phyloP scores from a whole-genome alignment of 2,113 vertebrate genomes.

The Pelecanoides urinatrix region DNA sequence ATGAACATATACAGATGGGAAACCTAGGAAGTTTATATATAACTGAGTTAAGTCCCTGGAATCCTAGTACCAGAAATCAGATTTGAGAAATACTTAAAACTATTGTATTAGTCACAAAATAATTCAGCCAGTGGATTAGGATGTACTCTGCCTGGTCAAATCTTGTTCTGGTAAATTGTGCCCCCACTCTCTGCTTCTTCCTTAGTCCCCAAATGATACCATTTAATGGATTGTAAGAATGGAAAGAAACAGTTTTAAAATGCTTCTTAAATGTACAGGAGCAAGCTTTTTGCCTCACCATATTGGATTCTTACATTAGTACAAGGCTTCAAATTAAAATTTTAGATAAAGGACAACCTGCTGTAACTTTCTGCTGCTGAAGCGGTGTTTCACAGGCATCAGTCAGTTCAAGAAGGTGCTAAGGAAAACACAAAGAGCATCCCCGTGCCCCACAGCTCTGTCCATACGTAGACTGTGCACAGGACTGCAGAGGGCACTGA shows the following conservation, averaged over 20 bases:
- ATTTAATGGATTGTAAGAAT: not conserved
- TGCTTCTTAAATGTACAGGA: not conserved
- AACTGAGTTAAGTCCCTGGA: constrained; percentile 32
- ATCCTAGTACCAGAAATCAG: constrained; percentile 19
- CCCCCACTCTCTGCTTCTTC: not conserved
- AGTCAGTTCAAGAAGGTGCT: not conserved
- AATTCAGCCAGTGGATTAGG: constrained; percentile 43
- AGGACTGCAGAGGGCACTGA: not conserved
- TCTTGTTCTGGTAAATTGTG: not conserved
- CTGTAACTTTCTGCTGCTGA: not conserved
- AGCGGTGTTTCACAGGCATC: not conserved
- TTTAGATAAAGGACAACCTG: not conserved
- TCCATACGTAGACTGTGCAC: not conserved
- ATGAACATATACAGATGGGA: constrained; percentile 7
- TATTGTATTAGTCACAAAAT: constrained; percentile 24
- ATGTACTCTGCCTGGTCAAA: not conserved
- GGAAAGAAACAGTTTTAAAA: not conserved
- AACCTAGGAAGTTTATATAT: not conserved
- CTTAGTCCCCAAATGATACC: not conserved
- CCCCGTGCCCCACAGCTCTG: not conserved
- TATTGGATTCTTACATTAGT: not conserved
- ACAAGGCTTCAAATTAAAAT: not conserved
- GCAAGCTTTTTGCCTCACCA: not conserved
- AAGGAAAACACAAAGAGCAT: not conserved
- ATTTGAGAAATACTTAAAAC: constrained; percentile 14